These are phyloP conservation scores for Cavia aperea DNA, from an alignment of 2,113 vertebrate species.

Conservation along the genomic window DNA sequence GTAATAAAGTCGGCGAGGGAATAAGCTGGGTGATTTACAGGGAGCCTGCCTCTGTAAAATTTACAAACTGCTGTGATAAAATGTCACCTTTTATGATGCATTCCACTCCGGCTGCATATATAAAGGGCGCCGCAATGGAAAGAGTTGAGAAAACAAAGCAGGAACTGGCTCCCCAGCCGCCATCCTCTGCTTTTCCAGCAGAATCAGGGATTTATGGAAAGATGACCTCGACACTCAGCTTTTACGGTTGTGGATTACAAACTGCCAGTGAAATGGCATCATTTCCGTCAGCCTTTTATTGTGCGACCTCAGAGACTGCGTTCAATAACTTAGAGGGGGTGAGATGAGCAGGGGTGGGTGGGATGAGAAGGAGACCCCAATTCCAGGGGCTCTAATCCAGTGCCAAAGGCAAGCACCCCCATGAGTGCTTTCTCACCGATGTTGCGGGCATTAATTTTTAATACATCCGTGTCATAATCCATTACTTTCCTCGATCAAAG, in stretches of 20 bases:
- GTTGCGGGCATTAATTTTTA: neutral
- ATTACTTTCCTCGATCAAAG: neutral
- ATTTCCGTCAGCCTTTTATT: slow-evolving; percentile 48
- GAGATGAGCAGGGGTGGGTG: neutral
- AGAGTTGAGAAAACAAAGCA: slow-evolving; percentile 73
- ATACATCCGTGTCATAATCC: neutral
- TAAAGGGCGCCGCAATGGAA: slow-evolving; percentile 74
- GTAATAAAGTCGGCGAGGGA: slow-evolving; percentile 81
- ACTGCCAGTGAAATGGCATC: slow-evolving; percentile 53
- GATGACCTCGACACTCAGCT: slow-evolving; percentile 53
- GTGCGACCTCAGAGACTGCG: slow-evolving; percentile 12
- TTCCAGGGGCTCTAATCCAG: neutral
- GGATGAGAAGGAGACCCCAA: neutral
- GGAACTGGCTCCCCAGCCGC: slow-evolving; percentile 56
- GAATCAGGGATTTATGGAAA: slow-evolving; percentile 61
- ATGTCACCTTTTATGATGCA: slow-evolving; percentile 83
- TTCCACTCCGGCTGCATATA: slow-evolving; percentile 77
- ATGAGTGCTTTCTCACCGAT: neutral
- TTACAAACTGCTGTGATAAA: slow-evolving; percentile 84
- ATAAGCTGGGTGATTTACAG: slow-evolving; percentile 81
- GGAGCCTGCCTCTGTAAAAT: slow-evolving; percentile 80
- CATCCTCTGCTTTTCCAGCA: slow-evolving; percentile 62
- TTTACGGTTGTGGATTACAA: slow-evolving; percentile 55
- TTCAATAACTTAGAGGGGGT: neutral
- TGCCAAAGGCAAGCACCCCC: neutral